Conservation (phyloP, 2,797 vertebrate species). For the Nothura maculosa region DNA sequence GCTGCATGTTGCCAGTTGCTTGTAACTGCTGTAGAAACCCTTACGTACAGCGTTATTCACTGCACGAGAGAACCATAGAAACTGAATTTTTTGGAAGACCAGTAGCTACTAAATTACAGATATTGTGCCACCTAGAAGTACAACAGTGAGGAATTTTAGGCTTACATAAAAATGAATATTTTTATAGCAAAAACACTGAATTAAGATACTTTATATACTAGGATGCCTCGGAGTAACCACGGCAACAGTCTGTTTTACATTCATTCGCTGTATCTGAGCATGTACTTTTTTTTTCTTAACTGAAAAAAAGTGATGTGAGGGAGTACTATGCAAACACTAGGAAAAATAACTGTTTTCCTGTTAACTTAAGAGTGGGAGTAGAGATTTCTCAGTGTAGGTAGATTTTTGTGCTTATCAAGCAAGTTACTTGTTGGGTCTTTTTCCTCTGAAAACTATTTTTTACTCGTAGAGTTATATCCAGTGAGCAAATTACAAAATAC, state of each 20-base stretch:
- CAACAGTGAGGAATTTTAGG: constrained; percentile 23
- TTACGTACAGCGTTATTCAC: constrained; percentile 30
- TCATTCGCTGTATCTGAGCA: neutral
- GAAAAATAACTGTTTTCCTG: neutral
- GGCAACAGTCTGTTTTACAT: constrained; percentile 45
- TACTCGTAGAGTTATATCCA: neutral
- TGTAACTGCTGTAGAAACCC: constrained; percentile 12
- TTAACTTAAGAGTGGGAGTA: neutral
- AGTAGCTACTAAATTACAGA: constrained; percentile 45
- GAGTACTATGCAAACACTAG: neutral
- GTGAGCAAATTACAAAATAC: neutral
- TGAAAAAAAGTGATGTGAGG: neutral
- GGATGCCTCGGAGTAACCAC: constrained; percentile 57
- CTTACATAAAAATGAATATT: constrained; percentile 32
- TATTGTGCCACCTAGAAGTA: neutral
- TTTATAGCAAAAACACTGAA: neutral
- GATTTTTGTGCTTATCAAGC: neutral
- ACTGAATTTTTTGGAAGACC: constrained; percentile 42
- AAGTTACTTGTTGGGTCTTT: neutral
- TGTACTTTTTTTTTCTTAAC: neutral
- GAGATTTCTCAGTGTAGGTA: neutral
- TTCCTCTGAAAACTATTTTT: neutral
- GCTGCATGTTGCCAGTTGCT: neutral
- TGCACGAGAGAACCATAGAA: constrained; percentile 8
- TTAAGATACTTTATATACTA: neutral